Conservation (phyloP, 2,888 invertebrate genomes). For the Tetragonula carbonaria region DNA sequence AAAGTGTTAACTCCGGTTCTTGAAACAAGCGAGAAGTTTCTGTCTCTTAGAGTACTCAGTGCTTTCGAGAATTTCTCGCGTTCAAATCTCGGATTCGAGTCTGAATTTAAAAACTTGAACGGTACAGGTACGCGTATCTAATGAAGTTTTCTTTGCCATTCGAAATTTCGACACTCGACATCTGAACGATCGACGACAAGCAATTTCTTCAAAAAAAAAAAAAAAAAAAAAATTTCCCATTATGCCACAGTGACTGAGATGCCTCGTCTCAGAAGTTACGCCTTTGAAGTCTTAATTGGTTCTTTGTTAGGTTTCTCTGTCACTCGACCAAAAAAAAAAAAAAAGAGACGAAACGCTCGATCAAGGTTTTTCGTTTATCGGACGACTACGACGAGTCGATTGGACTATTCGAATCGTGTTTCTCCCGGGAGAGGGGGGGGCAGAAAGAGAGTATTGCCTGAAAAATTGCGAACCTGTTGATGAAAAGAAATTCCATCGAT, state of each 20-base stretch:
- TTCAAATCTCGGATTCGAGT: too few species aligned
- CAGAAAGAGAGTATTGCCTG: neutral
- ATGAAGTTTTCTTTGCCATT: too few species aligned
- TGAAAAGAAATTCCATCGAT: neutral
- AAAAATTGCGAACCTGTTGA: neutral
- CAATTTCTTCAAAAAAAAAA: too few species aligned
- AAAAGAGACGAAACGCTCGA: constrained; percentile 2
- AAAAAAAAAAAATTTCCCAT: neutral
- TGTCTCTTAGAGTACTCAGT: too few species aligned
- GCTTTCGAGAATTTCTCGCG: too few species aligned
- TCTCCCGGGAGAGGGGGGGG: neutral
- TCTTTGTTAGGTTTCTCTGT: neutral
- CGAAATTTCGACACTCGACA: too few species aligned
- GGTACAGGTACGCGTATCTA: too few species aligned
- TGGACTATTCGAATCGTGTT: neutral
- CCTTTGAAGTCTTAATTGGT: constrained; percentile 23
- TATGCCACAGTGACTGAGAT: neutral
- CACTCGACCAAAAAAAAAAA: neutral
- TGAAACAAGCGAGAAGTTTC: too few species aligned
- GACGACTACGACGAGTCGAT: constrained; percentile 7
- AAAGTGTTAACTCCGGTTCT: too few species aligned
- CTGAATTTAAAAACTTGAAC: too few species aligned
- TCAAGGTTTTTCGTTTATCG: constrained; percentile 29
- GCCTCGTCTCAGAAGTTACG: neutral
- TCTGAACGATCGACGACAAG: too few species aligned